Evolutionary conservation across 2,888 invertebrate genomes (phyloP), one percentile per base, ranked within the genome.

Genomic region (Agrilus biguttatus): DNA sequence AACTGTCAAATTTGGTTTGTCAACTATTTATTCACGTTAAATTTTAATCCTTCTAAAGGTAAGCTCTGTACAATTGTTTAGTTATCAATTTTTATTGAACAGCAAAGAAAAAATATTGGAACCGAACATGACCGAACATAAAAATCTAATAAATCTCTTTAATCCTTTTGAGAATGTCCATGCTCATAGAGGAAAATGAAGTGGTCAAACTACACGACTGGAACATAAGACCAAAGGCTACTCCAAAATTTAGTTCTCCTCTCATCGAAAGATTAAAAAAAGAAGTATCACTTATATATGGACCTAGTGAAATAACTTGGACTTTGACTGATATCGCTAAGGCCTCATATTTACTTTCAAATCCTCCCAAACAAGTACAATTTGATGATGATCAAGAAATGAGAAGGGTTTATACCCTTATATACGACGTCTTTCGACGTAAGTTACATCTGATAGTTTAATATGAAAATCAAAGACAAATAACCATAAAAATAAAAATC

Each of bases 371-470:
- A 43, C 52, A 58, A 1, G 73, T 73, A 0, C 53, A 62, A 13
- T 78, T 78, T 51, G 59, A 59, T 2, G 78, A 82, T 55, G 81
- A 82, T 52, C 80, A 80, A 43, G 80, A 83, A 57, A 82, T 83
- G 80, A 66, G 82, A 45, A 69, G 78, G 49, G 82, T 83, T 19
- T 81, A 80, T 53, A 77, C 80, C 1, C 69, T 83, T 33, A 78
- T 83, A 50, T 83, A 82, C 59, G 83, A 83, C 55, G 80, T 82
- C 1, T 77, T 80, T 51, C 68, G 83, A 61, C 83, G 83, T 83
- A 65, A 77, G 80, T 69, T 37, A n/a, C 34, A 21, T 23, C 6
- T 42, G 21, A 28, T 19, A 17, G 2, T n/a, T n/a, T n/a, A n/a
- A n/a, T n/a, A n/a, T n/a, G n/a, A n/a, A n/a, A n/a, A n/a, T n/a